These are phyloP conservation scores for Sphyrna mokarran DNA, from an alignment of 2,113 vertebrate species.

Conservation along the genomic window DNA sequence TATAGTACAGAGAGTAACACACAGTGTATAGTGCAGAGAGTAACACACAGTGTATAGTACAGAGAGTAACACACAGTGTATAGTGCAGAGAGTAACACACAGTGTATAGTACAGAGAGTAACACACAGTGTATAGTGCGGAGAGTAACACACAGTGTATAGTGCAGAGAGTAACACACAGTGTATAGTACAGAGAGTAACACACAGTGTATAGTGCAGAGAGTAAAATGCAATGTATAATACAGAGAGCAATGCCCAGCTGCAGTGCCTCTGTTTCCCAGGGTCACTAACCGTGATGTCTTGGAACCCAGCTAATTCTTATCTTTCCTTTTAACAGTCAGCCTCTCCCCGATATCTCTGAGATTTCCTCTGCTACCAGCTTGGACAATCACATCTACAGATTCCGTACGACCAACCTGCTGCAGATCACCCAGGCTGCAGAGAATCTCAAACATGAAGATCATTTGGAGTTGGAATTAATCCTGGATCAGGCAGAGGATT, in stretches of 20 bases:
- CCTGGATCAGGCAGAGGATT: conserved; percentile 86
- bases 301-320: not conserved
- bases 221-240: not conserved
- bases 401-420: conserved; percentile 64
- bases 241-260: not conserved
- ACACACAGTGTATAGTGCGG: not conserved
- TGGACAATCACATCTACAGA: conserved; percentile 71
- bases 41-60: not conserved
- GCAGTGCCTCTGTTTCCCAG: not conserved
- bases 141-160: not conserved
- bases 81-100: not conserved
- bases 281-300: not conserved
- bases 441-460: conserved; percentile 61
- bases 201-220: not conserved
- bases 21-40: not conserved
- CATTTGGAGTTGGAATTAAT: conserved; percentile 51
- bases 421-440: conserved; percentile 65
- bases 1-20: not conserved
- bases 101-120: not conserved
- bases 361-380: conserved; percentile 63
- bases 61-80: not conserved
- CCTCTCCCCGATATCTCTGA: conserved; percentile 56
- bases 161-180: not conserved
- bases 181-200: not conserved
- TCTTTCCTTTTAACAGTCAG: conserved; percentile 52